These are phyloP conservation scores for Serilophus lunatus DNA, from an alignment of 2,113 vertebrate genomes.

Conservation along the genomic window DNA sequence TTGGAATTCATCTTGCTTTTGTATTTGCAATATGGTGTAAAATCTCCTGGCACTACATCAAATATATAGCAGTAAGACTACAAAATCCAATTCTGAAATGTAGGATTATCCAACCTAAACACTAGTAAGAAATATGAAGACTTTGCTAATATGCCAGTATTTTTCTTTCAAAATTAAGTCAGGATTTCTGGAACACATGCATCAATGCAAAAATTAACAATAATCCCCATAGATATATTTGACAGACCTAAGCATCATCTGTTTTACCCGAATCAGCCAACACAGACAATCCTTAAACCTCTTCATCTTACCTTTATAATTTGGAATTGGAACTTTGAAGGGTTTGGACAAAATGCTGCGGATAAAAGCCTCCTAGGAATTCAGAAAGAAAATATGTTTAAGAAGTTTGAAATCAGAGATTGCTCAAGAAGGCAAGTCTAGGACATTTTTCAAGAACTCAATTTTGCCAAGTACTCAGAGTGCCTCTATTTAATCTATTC, in stretches of 20 bases:
- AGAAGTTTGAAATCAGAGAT: not conserved
- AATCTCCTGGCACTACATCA: slow-evolving; percentile 21
- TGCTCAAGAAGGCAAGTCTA: not conserved
- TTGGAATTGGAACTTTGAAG: slow-evolving; percentile 93
- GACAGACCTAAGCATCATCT: not conserved
- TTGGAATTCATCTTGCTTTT: slow-evolving; percentile 19
- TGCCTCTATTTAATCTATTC: not conserved
- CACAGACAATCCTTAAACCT: not conserved
- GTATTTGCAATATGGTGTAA: not conserved
- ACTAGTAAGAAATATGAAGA: slow-evolving; percentile 18
- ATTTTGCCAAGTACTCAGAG: not conserved
- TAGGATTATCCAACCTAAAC: slow-evolving; percentile 48
- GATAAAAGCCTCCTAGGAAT: slow-evolving; percentile 90
- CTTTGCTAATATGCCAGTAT: not conserved
- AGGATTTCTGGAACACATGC: not conserved
- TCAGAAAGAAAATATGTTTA: slow-evolving; percentile 29
- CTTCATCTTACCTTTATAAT: slow-evolving; percentile 87
- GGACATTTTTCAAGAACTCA: not conserved
- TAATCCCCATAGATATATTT: slow-evolving; percentile 9
- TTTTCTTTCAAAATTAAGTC: slow-evolving; percentile 17
- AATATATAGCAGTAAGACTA: not conserved
- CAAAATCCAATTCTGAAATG: slow-evolving; percentile 28
- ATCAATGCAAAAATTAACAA: slow-evolving; percentile 26
- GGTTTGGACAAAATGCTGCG: slow-evolving; percentile 94
- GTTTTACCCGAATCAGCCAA: not conserved